Conservation (phyloP, 2,113 vertebrate species). For the Labrus mixtus region DNA sequence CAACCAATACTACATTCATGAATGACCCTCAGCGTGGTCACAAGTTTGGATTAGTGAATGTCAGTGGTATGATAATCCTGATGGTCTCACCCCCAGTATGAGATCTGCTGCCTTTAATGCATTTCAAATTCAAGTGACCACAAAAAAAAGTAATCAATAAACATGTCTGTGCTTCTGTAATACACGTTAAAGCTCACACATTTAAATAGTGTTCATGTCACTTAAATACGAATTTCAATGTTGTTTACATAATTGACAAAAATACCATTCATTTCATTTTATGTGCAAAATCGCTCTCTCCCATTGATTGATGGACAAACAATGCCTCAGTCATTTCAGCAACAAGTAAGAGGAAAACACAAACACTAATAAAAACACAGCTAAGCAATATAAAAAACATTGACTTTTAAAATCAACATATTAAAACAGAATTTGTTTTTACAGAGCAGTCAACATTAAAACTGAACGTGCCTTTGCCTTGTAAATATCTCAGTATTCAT, state of each 20-base stretch:
- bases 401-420: background rate
- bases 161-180: background rate
- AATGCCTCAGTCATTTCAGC: background rate
- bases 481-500: background rate
- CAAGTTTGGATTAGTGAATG: slow-evolving; percentile 9
- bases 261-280: background rate
- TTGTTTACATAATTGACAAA: background rate
- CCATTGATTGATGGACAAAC: background rate
- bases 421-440: background rate
- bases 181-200: background rate
- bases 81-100: background rate
- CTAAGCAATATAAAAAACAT: background rate
- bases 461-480: background rate
- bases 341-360: background rate
- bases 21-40: slow-evolving; percentile 17
- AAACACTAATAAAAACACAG: background rate
- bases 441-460: background rate
- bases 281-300: slow-evolving; percentile 39
- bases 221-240: slow-evolving; percentile 1
- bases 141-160: background rate
- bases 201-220: background rate
- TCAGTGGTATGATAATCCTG: slow-evolving; percentile 21
- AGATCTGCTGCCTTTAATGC: slow-evolving; percentile 6
- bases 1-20: slow-evolving; percentile 59
- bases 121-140: background rate